phyloP scores from a whole-genome alignment of 2,888 invertebrate genomes.

The Elgonia sp. region DNA sequence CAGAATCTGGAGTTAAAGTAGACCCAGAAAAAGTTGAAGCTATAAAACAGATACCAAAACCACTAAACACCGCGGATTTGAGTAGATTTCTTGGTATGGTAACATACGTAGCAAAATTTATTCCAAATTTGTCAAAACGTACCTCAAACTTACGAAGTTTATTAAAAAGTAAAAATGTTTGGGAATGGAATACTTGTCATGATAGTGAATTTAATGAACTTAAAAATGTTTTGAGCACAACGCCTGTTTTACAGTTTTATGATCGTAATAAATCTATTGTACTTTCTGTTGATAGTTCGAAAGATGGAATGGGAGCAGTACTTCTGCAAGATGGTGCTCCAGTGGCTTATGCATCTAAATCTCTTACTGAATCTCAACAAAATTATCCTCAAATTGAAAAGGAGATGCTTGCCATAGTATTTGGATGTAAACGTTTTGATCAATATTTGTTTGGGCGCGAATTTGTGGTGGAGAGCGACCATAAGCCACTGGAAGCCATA shows the following conservation, averaged over 20 bases:
- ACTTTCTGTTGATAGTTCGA: slow-evolving; percentile 58
- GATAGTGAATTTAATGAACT: slow-evolving; percentile 74
- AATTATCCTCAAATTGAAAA: slow-evolving; percentile 75
- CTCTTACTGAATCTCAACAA: slow-evolving; percentile 64
- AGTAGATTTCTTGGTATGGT: slow-evolving; percentile 76
- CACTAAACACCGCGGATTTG: slow-evolving; percentile 60
- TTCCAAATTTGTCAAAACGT: slow-evolving; percentile 77
- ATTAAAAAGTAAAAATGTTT: slow-evolving; percentile 76
- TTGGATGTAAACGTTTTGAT: slow-evolving; percentile 75
- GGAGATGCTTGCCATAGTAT: slow-evolving; percentile 73
- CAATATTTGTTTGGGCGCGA: slow-evolving; percentile 64
- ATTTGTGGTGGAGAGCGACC: slow-evolving; percentile 65
- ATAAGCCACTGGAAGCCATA: slow-evolving; percentile 75
- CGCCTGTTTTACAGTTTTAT: slow-evolving; percentile 58
- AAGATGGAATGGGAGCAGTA: slow-evolving; percentile 69
- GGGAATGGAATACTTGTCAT: slow-evolving; percentile 78
- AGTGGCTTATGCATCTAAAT: slow-evolving; percentile 79
- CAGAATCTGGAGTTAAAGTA: slow-evolving; percentile 62
- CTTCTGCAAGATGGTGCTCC: slow-evolving; percentile 80
- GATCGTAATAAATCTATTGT: slow-evolving; percentile 37
- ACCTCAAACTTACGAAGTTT: slow-evolving; percentile 75
- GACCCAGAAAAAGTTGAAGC: slow-evolving; percentile 71
- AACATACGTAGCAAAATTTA: slow-evolving; percentile 79
- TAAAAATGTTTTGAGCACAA: slow-evolving; percentile 67
- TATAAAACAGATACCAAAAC: slow-evolving; percentile 61